Percentiles rank a stretch among this genome's conserved stretches.
These are phyloP conservation scores for Trachymyrmex septentrionalis DNA, from an alignment of 1,140 invertebrate genomes.

Conservation along the genomic window DNA sequence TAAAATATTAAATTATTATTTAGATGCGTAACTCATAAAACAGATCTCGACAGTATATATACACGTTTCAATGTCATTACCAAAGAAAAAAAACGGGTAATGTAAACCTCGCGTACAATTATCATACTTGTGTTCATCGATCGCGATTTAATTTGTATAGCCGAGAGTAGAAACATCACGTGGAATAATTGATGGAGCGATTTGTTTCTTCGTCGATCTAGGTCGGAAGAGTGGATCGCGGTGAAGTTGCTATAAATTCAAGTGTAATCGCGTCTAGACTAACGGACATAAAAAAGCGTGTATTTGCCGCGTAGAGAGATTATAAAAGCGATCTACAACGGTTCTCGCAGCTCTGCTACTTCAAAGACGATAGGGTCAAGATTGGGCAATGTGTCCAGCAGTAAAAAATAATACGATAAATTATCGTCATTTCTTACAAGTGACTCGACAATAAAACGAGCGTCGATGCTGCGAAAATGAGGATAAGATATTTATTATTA, in stretches of 20 bases:
- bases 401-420: slow-evolving; percentile 21
- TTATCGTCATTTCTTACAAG: slow-evolving; percentile 17
- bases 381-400: not conserved
- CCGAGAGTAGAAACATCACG: not conserved
- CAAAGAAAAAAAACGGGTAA: not conserved
- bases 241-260: slow-evolving; percentile 32
- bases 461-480: slow-evolving; percentile 18
- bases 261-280: slow-evolving; percentile 26
- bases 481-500: slow-evolving; percentile 29
- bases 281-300: slow-evolving; percentile 3
- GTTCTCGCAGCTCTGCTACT: not conserved
- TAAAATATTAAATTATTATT: too few relatives aligned
- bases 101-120: slow-evolving; percentile 31
- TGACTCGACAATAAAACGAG: slow-evolving; percentile 20
- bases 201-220: slow-evolving; percentile 5
- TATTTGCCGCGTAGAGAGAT: not conserved
- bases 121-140: slow-evolving; percentile 40
- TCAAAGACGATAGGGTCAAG: not conserved
- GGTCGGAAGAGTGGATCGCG: not conserved
- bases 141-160: slow-evolving; percentile 32
- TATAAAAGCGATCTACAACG: slow-evolving; percentile 5
- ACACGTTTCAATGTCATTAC: not conserved
- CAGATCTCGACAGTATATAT: not conserved
- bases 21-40: too few relatives aligned
- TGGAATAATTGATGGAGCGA: slow-evolving; percentile 47